Evolutionary conservation across 2,888 invertebrate species (phyloP).

Genomic region (Diarsia dahlii): DNA sequence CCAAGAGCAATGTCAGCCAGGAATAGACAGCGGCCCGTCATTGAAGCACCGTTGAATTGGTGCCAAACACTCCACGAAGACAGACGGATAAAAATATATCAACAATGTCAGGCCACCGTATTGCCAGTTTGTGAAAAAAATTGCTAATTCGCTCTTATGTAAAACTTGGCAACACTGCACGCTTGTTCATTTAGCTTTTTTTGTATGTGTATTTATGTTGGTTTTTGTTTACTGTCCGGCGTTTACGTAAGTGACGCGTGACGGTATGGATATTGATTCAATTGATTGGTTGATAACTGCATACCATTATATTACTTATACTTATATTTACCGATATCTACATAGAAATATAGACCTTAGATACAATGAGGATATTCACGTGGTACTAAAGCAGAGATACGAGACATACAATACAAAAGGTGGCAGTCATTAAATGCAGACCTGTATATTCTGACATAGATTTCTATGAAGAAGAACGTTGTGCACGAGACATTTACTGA

Average conservation of each 20-base stretch:
- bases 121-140: slow-evolving; percentile 69
- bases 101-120: slow-evolving; percentile 73
- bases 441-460: neutral
- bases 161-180: slow-evolving; percentile 65
- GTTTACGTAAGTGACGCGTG: slow-evolving; percentile 36
- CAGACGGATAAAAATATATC: slow-evolving; percentile 78
- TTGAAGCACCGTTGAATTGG: slow-evolving; percentile 80
- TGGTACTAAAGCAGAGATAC: neutral
- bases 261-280: slow-evolving; percentile 31
- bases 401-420: neutral
- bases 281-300: neutral
- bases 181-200: slow-evolving; percentile 33
- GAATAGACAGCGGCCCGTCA: slow-evolving; percentile 82
- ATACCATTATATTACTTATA: neutral
- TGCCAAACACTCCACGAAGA: slow-evolving; percentile 81
- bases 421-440: neutral
- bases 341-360: neutral
- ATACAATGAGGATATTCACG: neutral
- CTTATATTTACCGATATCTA: neutral
- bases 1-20: slow-evolving; percentile 87
- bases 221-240: slow-evolving; percentile 25
- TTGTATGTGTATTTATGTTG: slow-evolving; percentile 37
- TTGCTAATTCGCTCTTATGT: slow-evolving; percentile 70
- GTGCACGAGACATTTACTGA: neutral
- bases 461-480: neutral